phyloP scores from a whole-genome alignment of 2,797 vertebrate genomes.

The Tangara arthus region DNA sequence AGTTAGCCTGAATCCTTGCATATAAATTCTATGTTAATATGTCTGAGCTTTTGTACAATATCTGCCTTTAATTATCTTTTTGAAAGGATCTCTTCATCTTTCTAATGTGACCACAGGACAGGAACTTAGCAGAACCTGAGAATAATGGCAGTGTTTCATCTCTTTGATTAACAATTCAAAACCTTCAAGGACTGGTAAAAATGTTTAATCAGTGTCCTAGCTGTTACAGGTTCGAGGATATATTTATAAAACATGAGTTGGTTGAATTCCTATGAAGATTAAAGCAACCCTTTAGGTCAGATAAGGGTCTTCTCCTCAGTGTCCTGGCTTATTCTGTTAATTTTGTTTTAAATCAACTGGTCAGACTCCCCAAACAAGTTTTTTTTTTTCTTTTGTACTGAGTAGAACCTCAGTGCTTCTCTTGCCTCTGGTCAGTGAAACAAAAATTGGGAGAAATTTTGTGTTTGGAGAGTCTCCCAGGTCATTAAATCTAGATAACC shows the following conservation, averaged over 20 bases:
- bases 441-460: neutral
- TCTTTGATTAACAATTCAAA: constrained; percentile 1
- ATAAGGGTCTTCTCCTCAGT: neutral
- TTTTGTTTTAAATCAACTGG: neutral
- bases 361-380: neutral
- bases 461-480: neutral
- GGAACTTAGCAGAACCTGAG: neutral
- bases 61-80: neutral
- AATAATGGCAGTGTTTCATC: neutral
- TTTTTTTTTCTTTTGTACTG: neutral
- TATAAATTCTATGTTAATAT: neutral
- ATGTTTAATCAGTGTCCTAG: neutral
- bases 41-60: neutral
- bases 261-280: neutral
- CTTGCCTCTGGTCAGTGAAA: neutral
- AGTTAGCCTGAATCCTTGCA: neutral
- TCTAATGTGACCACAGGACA: neutral
- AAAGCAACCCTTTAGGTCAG: neutral
- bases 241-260: neutral
- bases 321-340: neutral
- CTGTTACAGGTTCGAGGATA: neutral
- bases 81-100: neutral
- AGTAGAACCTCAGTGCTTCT: neutral
- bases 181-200: neutral
- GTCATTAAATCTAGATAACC: neutral